These are phyloP conservation scores for Catagonus wagneri DNA, from an alignment of 2,113 vertebrate genomes.

Conservation along the genomic window DNA sequence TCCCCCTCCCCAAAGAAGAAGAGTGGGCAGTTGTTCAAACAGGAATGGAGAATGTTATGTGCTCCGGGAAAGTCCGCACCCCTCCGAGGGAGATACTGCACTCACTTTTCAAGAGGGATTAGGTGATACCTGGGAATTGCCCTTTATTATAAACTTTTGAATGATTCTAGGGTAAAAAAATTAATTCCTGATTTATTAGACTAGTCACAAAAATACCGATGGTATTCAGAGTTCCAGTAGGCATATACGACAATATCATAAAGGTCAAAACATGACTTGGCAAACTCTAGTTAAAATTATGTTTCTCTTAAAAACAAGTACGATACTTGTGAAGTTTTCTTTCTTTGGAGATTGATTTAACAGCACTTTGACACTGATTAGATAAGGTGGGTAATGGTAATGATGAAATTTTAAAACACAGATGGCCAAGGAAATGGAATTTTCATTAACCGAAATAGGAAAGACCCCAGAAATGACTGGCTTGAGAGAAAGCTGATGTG, in stretches of 20 bases:
- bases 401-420: not conserved
- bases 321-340: not conserved
- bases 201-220: not conserved
- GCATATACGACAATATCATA: not conserved
- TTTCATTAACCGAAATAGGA: not conserved
- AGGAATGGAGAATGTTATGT: not conserved
- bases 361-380: not conserved
- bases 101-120: not conserved
- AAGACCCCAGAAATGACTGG: not conserved
- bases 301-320: not conserved
- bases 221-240: not conserved
- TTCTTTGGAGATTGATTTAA: not conserved
- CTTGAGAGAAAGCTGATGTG: not conserved
- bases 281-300: not conserved
- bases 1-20: not conserved
- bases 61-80: not conserved
- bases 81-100: not conserved
- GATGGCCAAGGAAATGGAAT: not conserved
- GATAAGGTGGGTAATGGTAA: not conserved
- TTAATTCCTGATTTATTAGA: not conserved
- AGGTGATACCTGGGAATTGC: not conserved
- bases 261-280: not conserved
- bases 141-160: constrained; percentile 23
- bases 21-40: not conserved
- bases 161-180: not conserved